Percentiles rank a stretch among this genome's conserved stretches.
Evolutionary conservation across 2,888 invertebrate genomes (phyloP).

Genomic region (Hirudinaria manillensis): DNA sequence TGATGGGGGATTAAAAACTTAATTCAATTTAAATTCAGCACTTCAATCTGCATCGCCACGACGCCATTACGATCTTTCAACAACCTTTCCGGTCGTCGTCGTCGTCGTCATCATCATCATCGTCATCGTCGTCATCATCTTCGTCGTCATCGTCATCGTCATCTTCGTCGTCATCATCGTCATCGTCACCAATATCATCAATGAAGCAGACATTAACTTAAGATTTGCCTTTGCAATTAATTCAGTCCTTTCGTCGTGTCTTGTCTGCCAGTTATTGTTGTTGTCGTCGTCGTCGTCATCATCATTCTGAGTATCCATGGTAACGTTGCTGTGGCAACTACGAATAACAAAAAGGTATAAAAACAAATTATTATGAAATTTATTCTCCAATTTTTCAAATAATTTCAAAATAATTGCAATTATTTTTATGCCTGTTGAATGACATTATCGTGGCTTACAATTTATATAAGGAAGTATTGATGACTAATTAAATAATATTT

Average conservation of each 20-base stretch:
- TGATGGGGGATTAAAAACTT: not conserved
- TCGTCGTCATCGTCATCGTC: constrained; percentile 16
- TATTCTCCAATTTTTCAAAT: too few relatives aligned
- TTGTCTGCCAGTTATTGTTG: constrained; percentile 4
- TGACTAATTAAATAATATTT: too few relatives aligned
- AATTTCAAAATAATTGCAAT: too few relatives aligned
- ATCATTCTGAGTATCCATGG: not conserved
- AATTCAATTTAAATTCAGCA: not conserved
- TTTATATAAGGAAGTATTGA: too few relatives aligned
- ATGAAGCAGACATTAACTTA: not conserved
- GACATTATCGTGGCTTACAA: too few relatives aligned
- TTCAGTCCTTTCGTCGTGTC: not conserved
- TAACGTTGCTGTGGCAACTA: not conserved
- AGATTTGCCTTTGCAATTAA: not conserved
- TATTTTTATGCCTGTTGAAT: too few relatives aligned
- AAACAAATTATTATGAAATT: too few relatives aligned
- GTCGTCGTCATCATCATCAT: constrained; percentile 11
- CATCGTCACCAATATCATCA: constrained; percentile 19
- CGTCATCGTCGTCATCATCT: constrained; percentile 28
- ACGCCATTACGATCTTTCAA: not conserved
- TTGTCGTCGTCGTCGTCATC: constrained; percentile 18
- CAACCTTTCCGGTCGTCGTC: constrained; percentile 18
- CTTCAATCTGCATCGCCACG: constrained; percentile 21
- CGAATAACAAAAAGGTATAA: too few relatives aligned
- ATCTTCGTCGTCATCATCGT: constrained; percentile 1